A percentile compares a stretch with the other conserved stretches of the same genome.
These are phyloP conservation scores for Actinostola sp. DNA, from an alignment of 92 coral and sea anemone species.

Conservation along the genomic window DNA sequence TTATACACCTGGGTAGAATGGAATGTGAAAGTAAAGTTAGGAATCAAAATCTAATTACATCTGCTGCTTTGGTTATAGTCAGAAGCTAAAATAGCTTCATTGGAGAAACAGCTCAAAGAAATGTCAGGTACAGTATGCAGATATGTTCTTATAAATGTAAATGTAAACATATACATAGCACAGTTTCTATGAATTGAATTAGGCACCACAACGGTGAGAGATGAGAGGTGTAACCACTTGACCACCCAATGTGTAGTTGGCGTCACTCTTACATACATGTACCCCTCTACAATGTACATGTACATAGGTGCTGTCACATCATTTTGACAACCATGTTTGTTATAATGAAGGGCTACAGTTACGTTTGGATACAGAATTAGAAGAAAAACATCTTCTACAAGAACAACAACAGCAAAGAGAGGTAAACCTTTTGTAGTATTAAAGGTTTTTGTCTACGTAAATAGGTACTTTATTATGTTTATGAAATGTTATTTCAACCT, in stretches of 20 bases:
- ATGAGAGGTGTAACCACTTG: too few species aligned
- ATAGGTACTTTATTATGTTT: too few species aligned
- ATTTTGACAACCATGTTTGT: background rate
- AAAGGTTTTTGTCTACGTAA: too few species aligned
- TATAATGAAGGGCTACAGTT: slow-evolving; percentile 68
- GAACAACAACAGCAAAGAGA: slow-evolving; percentile 80
- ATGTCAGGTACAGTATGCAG: slow-evolving; percentile 39
- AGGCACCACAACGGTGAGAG: too few species aligned
- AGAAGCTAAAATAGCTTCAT: slow-evolving; percentile 59
- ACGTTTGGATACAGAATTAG: slow-evolving; percentile 89
- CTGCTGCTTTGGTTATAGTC: slow-evolving; percentile 39
- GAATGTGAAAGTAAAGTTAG: too few species aligned
- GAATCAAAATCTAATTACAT: too few species aligned
- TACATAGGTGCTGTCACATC: too few species aligned
- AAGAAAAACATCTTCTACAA: slow-evolving; percentile 86
- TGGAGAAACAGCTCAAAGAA: slow-evolving; percentile 72
- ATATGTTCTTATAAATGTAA: background rate
- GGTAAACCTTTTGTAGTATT: slow-evolving; percentile 31
- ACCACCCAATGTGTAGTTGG: too few species aligned
- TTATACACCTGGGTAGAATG: too few species aligned
- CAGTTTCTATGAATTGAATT: too few species aligned
- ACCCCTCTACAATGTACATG: too few species aligned
- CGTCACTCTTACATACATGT: too few species aligned
- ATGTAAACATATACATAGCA: background rate
- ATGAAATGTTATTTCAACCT: background rate